Conservation (phyloP, 2,888 invertebrate genomes). For the Mystacides longicornis region DNA sequence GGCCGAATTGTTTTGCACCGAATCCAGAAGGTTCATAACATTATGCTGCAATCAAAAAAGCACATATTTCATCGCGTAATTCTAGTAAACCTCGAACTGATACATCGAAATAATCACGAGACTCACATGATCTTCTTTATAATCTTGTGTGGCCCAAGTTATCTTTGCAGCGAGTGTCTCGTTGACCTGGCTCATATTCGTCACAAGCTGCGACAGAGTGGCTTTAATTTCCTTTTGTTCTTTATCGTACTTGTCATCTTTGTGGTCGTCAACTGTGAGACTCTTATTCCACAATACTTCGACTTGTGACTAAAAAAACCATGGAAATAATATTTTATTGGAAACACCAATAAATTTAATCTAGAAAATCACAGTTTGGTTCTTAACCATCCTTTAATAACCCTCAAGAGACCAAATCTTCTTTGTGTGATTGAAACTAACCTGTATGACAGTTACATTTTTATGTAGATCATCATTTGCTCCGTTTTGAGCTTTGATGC, state of each 20-base stretch:
- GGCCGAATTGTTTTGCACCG: conserved; percentile 25
- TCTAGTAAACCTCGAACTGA: no score
- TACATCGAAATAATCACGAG: no score
- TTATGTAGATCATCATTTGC: conserved; percentile 34
- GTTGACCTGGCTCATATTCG: conserved; percentile 37
- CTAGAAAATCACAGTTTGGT: no score
- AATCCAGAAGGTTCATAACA: conserved; percentile 21
- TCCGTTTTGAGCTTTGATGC: conserved; percentile 40
- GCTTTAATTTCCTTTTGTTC: conserved; percentile 31
- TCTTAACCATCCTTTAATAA: no score
- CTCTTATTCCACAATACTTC: conserved; percentile 32
- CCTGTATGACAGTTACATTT: conserved; percentile 33
- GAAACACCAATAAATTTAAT: background rate
- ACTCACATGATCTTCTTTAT: conserved; percentile 38
- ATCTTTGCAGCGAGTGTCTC: conserved; percentile 37
- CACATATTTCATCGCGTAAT: no score
- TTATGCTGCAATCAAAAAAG: conserved; percentile 14
- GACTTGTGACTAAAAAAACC: conserved; percentile 30
- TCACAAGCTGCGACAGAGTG: conserved; percentile 32
- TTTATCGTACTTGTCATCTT: conserved; percentile 22
- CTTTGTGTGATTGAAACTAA: conserved; percentile 25
- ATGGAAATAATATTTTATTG: background rate
- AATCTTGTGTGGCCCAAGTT: conserved; percentile 38
- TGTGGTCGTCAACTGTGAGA: conserved; percentile 30
- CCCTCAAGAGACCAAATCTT: no score